Evolutionary conservation across 64 coral and sea anemone species (phyloP), one percentile per base, ranked within the genome.

Genomic region (Trachythela sp.): DNA sequence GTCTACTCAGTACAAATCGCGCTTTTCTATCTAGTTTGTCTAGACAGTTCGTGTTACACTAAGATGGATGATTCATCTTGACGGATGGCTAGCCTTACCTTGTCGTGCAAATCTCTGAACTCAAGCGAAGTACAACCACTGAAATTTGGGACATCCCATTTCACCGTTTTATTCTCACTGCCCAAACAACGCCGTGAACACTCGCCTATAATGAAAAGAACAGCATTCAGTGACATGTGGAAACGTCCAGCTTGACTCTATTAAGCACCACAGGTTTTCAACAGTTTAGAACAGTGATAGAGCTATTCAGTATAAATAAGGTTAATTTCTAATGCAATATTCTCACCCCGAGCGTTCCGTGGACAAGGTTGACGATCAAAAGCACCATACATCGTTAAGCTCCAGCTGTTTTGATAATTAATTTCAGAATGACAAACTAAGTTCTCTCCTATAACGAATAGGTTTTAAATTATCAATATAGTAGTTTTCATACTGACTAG

Each of bases 381-480:
- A 13, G 13, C 75, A 80, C 75, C 75, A 37, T 37, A 80, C 11
- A 80, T 36, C 38, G 2, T 36, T 8, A 80, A 39, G 20, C 38
- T 39, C 75, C 75, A 80, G 8, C 13, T 80, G 11, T 9, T 37
- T 80, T 80, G 20, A 30, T 80, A 80, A 39, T 80, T 80, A 5
- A 29, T 39, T 39, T 80, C 33, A 80, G 75, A 39, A 80, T 80
- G 75, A 36, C 75, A 80, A 80, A 80, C 33, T 18, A 80, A 80
- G 75, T 22, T 80, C 2, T 80, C 13, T 17, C 30, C 75, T 80
- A 18, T 17, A 80, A 80, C 15, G 37, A 68, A 68, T 17, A 20
- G 22, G 20, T 64, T 64, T 64, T 6, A 64, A 64, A 5, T 15
- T 11, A 52, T 52, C 1, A n/a, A n/a, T n/a, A n/a, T n/a, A n/a